Percentiles rank a stretch among this genome's conserved stretches.
phyloP scores from a whole-genome alignment of 1,140 invertebrate species.

The Caenorhabditis tropicalis region DNA sequence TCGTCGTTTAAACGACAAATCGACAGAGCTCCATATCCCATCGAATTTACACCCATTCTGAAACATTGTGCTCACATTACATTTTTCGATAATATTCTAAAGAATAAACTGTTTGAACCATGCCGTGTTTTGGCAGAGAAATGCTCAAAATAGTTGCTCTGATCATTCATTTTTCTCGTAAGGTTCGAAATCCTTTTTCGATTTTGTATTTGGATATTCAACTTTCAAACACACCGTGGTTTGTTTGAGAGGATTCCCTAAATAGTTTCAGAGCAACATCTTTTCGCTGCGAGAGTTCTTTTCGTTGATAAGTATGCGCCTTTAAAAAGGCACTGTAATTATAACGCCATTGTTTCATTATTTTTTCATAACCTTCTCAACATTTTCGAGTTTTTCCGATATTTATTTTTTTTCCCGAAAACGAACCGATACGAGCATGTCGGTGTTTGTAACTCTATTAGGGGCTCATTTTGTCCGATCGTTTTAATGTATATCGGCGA shows the following conservation, averaged over 20 bases:
- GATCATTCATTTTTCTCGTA: too few species aligned
- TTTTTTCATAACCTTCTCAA: background rate
- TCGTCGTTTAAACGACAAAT: conserved; percentile 23
- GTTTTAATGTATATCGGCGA: background rate
- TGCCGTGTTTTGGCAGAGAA: too few species aligned
- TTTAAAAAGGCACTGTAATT: background rate
- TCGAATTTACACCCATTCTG: conserved; percentile 31
- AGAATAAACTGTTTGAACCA: too few species aligned
- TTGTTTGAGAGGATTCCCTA: too few species aligned
- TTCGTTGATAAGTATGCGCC: conserved; percentile 71
- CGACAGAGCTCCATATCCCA: conserved; percentile 8
- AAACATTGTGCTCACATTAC: background rate
- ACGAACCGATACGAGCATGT: conserved; percentile 73
- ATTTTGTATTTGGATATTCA: too few species aligned
- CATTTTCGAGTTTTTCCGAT: background rate
- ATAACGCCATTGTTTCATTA: background rate
- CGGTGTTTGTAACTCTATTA: conserved; percentile 72
- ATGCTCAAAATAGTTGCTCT: too few species aligned
- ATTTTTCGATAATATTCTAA: too few species aligned
- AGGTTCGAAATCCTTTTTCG: too few species aligned
- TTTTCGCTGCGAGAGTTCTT: background rate
- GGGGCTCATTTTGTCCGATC: conserved; percentile 21
- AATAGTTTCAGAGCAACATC: background rate
- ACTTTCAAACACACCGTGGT: background rate
- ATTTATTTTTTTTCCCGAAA: background rate